Percentiles rank a stretch among this genome's conserved stretches.
Evolutionary conservation across 2,888 invertebrate genomes (phyloP).

Genomic region (Slavum lentiscoides): DNA sequence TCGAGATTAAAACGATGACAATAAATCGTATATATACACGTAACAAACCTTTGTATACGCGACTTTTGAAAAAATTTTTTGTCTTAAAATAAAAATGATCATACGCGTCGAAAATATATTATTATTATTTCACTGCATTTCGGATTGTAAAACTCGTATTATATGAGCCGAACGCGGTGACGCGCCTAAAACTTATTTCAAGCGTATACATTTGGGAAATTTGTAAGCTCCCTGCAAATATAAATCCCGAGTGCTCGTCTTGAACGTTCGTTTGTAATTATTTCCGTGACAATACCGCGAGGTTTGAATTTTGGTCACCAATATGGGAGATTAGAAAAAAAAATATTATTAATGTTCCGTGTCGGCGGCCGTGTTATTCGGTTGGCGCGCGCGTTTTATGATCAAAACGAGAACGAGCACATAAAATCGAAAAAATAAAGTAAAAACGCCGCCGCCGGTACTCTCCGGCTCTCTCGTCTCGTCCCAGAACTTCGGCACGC

Average conservation of each 20-base stretch:
- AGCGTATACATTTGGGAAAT: too few species aligned
- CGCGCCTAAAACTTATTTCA: too few species aligned
- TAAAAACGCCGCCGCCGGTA: background rate
- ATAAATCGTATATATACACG: background rate
- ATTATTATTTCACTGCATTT: background rate
- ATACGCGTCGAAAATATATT: background rate
- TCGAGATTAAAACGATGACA: conserved; percentile 33
- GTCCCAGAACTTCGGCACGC: background rate
- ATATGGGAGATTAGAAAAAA: too few species aligned
- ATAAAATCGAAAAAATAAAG: conserved; percentile 10
- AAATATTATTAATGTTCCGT: conserved; percentile 10
- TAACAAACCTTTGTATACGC: background rate
- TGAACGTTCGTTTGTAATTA: too few species aligned
- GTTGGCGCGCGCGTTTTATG: background rate
- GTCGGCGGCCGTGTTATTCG: background rate
- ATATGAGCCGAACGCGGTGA: too few species aligned
- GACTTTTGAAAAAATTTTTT: background rate
- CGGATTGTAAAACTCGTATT: too few species aligned
- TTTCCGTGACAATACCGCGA: too few species aligned
- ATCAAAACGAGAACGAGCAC: conserved; percentile 15
- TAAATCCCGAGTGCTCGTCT: too few species aligned
- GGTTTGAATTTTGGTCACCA: too few species aligned
- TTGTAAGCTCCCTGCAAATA: too few species aligned
- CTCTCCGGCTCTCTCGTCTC: background rate
- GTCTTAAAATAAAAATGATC: too few species aligned